Evolutionary conservation across 1,140 invertebrate genomes (phyloP).

Genomic region (Choristoneura fumiferana): DNA sequence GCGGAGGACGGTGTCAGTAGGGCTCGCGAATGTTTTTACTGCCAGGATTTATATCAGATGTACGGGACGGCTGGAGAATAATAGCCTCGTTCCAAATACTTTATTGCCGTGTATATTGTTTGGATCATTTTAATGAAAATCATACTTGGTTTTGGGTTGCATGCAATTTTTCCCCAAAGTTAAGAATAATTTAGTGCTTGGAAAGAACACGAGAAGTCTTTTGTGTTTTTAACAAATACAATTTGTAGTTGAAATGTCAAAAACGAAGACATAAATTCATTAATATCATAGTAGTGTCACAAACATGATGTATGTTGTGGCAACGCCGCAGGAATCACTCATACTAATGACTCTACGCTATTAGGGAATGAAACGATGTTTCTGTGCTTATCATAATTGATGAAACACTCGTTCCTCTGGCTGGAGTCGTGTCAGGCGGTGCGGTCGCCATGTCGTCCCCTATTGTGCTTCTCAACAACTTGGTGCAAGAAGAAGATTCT

Average conservation of each 20-base stretch:
- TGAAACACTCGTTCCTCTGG: constrained; percentile 5
- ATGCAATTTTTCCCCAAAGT: background rate
- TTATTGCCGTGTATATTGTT: constrained; percentile 23
- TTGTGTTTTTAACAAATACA: background rate
- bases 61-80: constrained; percentile 17
- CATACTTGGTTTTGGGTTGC: constrained; percentile 2
- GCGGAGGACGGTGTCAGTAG: constrained; percentile 17
- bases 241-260: background rate
- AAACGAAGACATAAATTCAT: background rate
- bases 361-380: constrained; percentile 23
- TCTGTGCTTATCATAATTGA: constrained; percentile 3
- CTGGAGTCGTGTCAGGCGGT: background rate
- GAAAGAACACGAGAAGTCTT: no score
- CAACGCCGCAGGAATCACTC: constrained; percentile 8
- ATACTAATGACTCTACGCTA: constrained; percentile 19
- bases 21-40: constrained; percentile 13
- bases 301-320: constrained; percentile 13
- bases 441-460: constrained; percentile 27
- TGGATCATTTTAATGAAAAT: constrained; percentile 20
- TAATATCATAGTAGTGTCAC: constrained; percentile 5
- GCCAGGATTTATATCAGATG: constrained; percentile 9
- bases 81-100: constrained; percentile 21
- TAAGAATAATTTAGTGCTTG: no score
- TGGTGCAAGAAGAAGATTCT: constrained; percentile 24
- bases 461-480: constrained; percentile 28